Percentiles rank a stretch among this genome's conserved stretches.
Evolutionary conservation across 2,113 vertebrate species (phyloP).

Genomic region (Ctenodactylus gundi): DNA sequence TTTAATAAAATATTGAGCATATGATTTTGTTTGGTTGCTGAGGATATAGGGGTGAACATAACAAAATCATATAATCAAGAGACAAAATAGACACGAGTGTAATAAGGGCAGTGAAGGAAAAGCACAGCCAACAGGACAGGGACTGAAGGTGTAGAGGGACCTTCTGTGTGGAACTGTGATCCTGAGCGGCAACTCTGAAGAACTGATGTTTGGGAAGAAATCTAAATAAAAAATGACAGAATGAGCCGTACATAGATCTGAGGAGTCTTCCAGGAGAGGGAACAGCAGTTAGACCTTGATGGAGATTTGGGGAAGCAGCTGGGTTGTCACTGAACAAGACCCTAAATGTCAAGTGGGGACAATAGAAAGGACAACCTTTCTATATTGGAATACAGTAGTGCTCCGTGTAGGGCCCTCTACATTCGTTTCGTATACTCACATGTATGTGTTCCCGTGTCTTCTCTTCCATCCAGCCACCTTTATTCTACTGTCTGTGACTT

Average conservation of each 20-base stretch:
- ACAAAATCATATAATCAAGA: neutral
- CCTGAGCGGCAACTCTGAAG: neutral
- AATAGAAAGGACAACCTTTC: neutral
- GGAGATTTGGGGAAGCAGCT: neutral
- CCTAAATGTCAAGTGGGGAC: neutral
- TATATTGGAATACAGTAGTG: neutral
- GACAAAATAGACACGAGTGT: neutral
- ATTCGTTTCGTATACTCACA: neutral
- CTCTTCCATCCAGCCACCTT: neutral
- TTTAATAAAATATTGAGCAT: neutral
- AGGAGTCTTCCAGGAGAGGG: neutral
- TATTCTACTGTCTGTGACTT: too few species aligned
- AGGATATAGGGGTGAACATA: neutral
- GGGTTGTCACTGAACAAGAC: neutral
- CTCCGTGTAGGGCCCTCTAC: neutral
- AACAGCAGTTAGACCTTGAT: neutral
- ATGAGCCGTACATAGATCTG: neutral
- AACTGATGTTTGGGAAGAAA: neutral
- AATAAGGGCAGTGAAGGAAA: neutral
- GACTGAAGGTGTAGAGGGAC: neutral
- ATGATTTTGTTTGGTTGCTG: constrained; percentile 25
- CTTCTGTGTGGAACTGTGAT: neutral
- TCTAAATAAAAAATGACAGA: neutral
- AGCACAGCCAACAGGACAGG: neutral
- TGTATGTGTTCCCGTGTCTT: accelerated